Evolutionary conservation across 2,888 invertebrate species (phyloP), one percentile per base, ranked within the genome.

Genomic region (Pilophorus perplexus): DNA sequence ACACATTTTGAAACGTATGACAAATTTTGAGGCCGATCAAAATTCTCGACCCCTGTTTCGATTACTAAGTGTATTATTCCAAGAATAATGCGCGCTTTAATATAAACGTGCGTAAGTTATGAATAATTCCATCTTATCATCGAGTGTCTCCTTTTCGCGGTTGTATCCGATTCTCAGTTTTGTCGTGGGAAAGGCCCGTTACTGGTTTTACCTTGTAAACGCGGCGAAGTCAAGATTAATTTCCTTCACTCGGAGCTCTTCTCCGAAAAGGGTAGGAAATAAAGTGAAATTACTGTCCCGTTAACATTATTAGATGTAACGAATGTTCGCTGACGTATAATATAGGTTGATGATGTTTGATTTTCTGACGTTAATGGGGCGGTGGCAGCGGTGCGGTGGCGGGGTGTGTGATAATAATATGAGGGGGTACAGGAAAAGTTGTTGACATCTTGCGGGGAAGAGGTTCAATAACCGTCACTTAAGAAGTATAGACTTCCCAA

Each of bases 231-330:
- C 55, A n/a, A 14, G 55, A 55, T 55, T 55, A 55, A 37, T 37
- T 37, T 22, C 22, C 55, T 20, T 55, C 55, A 55, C 37, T 16
- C 16, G 37, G 37, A 52, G 37, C 37, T 37, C 55, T n/a, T n/a
- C n/a, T n/a, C n/a, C n/a, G n/a, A n/a, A n/a, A 38, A 20, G 37
- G 38, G 33, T 55, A 20, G 38, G 18, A 38, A 55, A 55, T 55
- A 55, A 55, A 55, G 12, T 55, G 55, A 55, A 55, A 37, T 55
- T 55, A 55, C 55, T 55, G 55, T 55, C 55, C 38, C 55, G 55
- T 33, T 55, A 55, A 55, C 37, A 38, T 33, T 37, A 55, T 55
- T 55, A 55, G 33, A 55, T 4, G 37, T 37, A 55, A 55, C 38
- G 16, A 55, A 55, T 38, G 55, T 55, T 55, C 33, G 55, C 20